phyloP scores from a whole-genome alignment of 2,888 invertebrate species.

The Pristionchus mayeri region DNA sequence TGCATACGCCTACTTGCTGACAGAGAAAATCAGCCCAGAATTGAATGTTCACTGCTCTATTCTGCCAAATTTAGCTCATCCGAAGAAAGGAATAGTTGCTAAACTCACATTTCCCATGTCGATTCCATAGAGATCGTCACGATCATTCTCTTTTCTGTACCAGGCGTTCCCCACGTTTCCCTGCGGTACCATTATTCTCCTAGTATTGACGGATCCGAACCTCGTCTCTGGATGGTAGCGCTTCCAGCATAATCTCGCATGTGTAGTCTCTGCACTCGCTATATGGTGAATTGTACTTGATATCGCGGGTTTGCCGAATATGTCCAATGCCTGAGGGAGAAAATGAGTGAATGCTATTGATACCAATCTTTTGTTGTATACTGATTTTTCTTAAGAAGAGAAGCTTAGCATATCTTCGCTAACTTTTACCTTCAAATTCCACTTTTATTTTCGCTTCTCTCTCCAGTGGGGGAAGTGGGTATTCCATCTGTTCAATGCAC shows the following conservation, averaged over 20 bases:
- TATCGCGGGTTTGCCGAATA: neutral
- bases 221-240: neutral
- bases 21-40: constrained; percentile 11
- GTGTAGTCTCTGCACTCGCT: neutral
- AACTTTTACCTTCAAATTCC: neutral
- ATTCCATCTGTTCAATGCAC: too few relatives aligned
- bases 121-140: neutral
- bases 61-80: neutral
- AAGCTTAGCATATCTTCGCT: too few relatives aligned
- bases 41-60: neutral
- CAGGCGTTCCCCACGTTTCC: neutral
- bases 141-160: neutral
- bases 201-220: neutral
- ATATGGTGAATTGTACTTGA: neutral
- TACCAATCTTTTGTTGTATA: too few relatives aligned
- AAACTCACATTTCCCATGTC: neutral
- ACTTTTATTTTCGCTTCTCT: neutral
- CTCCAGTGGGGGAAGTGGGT: neutral
- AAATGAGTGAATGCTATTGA: too few relatives aligned
- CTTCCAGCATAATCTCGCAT: neutral
- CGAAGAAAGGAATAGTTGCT: neutral
- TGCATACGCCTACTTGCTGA: neutral
- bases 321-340: neutral
- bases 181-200: neutral
- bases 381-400: neutral